Conservation (phyloP, 2,113 vertebrate genomes). For the Myiopsitta monachus region DNA sequence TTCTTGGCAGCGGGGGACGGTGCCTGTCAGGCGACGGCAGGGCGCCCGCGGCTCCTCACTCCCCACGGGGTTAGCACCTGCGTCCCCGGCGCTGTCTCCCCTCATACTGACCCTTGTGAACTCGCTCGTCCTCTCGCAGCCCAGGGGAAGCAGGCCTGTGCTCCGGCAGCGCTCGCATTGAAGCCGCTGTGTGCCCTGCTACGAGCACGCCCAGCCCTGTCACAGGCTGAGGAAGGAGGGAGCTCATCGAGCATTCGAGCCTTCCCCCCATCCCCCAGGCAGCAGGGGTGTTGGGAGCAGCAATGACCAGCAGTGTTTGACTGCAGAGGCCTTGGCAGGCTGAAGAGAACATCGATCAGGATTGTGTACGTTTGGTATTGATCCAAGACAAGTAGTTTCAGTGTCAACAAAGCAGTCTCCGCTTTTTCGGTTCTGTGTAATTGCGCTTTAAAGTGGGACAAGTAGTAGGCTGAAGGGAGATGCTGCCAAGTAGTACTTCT, state of each 20-base stretch:
- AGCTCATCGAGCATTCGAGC: neutral
- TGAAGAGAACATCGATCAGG: constrained; percentile 40
- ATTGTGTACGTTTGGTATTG: constrained; percentile 52
- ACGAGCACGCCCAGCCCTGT: constrained; percentile 9
- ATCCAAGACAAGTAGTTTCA: constrained; percentile 52
- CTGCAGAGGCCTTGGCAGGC: constrained; percentile 31
- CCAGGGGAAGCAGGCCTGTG: neutral
- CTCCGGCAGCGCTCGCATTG: neutral
- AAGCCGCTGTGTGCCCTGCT: neutral
- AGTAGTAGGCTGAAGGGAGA: neutral
- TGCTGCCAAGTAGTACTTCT: neutral
- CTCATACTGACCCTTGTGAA: neutral
- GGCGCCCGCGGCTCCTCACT: neutral
- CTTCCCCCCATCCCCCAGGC: neutral
- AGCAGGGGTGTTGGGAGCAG: neutral
- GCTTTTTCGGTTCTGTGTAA: neutral
- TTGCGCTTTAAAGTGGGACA: neutral
- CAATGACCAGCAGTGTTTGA: constrained; percentile 25
- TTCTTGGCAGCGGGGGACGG: neutral
- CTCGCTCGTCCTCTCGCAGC: neutral
- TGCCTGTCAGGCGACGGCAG: neutral
- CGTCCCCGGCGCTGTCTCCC: neutral
- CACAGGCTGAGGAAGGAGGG: neutral
- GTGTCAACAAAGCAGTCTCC: neutral
- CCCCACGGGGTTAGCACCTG: neutral